A percentile compares a stretch with the other conserved stretches of the same genome.
Conservation (phyloP, 2,888 invertebrate species). For the Heliconius cydno region DNA sequence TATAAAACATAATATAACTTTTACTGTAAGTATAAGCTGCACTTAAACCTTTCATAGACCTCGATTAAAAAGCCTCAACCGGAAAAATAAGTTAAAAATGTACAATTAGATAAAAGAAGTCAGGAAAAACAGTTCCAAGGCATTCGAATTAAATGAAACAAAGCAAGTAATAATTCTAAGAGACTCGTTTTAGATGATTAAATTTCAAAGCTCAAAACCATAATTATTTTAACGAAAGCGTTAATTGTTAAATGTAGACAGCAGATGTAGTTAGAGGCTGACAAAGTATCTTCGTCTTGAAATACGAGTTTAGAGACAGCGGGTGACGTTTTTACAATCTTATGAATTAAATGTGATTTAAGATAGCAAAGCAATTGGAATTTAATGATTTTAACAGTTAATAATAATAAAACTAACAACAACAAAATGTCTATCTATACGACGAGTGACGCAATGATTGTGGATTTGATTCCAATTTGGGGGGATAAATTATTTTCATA, state of each 20-base stretch:
- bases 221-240: slow-evolving; percentile 49
- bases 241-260: slow-evolving; percentile 56
- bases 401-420: neutral
- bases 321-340: slow-evolving; percentile 59
- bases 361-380: neutral
- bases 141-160: slow-evolving; percentile 18
- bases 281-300: slow-evolving; percentile 59
- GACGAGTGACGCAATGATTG: neutral
- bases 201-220: slow-evolving; percentile 13
- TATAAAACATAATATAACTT: too few relatives aligned
- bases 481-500: neutral
- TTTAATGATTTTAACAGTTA: neutral
- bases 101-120: slow-evolving; percentile 14
- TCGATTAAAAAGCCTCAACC: neutral
- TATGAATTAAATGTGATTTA: slow-evolving; percentile 21
- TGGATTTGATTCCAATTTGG: neutral
- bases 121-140: neutral
- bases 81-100: neutral
- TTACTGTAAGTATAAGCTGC: neutral
- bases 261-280: slow-evolving; percentile 59
- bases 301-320: slow-evolving; percentile 54
- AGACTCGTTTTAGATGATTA: slow-evolving; percentile 12
- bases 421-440: too few relatives aligned
- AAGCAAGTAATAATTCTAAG: neutral
- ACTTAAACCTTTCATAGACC: neutral